Evolutionary conservation across 2,113 vertebrate species (phyloP), one percentile per base, ranked within the genome.

Genomic region (Mesocricetus auratus): DNA sequence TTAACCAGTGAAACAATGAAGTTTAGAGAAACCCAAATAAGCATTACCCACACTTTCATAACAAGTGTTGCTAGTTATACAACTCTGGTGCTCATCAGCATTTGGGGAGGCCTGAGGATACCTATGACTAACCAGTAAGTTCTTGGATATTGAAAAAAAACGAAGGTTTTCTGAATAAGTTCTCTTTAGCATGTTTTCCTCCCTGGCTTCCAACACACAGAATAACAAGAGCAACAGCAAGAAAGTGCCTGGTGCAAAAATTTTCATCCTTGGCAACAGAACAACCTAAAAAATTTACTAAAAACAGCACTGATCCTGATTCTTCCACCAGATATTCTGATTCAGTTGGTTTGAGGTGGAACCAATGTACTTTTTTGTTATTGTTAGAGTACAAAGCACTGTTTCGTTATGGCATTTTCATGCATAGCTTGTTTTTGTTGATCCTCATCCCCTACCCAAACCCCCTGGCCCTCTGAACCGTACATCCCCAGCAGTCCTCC

Each of bases 301-400:
- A 96, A 83, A 83, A 66, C 93, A 83, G 29, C 69, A 47, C 2
- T 73, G 73, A 77, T 74, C 56, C 96, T n/a, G 13, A 16, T 53
- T 90, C 74, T 71, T 73, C 73, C 90, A 95, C 69, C 75, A 94
- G 47, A 79, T 8, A 90, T 86, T 89, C 75, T 91, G 29, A 86
- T 50, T 95, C 81, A 89, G 74, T 22, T 88, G 45, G 33, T 50
- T 45, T 75, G 50, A 58, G 17, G 5, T 78, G 9, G 58, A 66
- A 85, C 21, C 3, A 90, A 71, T 19, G 45, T 69, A 50, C n/a
- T n/a, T 82, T 82, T 29, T 45, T 31, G 45, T 62, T 85, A 17
- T 83, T 64, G 29, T 66, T 66, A 66, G 83, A 42, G 58, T 64
- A 64, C 42, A 47, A 86, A 66, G 83, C 33, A 66, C 24, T 0